These are phyloP conservation scores for Drosophila nigrodunni DNA, from an alignment of 1,140 invertebrate genomes.

Conservation along the genomic window DNA sequence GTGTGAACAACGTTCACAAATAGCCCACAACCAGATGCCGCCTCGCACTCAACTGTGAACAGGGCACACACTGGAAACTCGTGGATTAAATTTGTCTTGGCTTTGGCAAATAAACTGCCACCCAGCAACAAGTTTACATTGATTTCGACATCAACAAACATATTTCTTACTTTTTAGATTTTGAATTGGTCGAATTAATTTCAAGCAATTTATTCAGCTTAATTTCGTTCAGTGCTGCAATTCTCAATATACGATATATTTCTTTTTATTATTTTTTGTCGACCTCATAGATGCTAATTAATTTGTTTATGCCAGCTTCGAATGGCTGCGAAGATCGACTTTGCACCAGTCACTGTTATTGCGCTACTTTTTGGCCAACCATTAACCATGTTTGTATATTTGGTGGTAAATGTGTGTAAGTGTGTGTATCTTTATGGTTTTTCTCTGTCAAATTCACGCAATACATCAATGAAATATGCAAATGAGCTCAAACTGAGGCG, in stretches of 20 bases:
- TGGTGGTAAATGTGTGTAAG: slow-evolving; percentile 29
- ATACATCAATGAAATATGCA: slow-evolving; percentile 52
- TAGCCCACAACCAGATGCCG: slow-evolving; percentile 38
- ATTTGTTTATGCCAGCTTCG: slow-evolving; percentile 72
- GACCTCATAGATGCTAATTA: slow-evolving; percentile 71
- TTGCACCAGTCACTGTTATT: slow-evolving; percentile 13
- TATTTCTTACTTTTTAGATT: slow-evolving; percentile 30
- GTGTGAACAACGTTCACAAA: slow-evolving; percentile 65
- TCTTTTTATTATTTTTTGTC: slow-evolving; percentile 3
- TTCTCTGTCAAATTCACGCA: slow-evolving; percentile 49
- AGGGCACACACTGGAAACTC: slow-evolving; percentile 34
- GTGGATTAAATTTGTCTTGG: neutral
- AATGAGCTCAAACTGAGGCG: slow-evolving; percentile 41
- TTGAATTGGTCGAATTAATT: slow-evolving; percentile 26
- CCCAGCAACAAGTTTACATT: slow-evolving; percentile 54
- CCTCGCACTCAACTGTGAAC: slow-evolving; percentile 75
- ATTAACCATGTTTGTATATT: slow-evolving; percentile 25
- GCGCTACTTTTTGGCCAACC: slow-evolving; percentile 56
- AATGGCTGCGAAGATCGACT: slow-evolving; percentile 29
- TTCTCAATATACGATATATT: slow-evolving; percentile 29
- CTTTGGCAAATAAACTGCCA: slow-evolving; percentile 11
- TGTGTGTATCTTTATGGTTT: slow-evolving; percentile 40
- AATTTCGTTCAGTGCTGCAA: slow-evolving; percentile 54
- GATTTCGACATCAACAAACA: slow-evolving; percentile 30
- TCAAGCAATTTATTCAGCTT: slow-evolving; percentile 34